Evolutionary conservation across 2,888 invertebrate genomes (phyloP).

Genomic region (Stegana nigrithorax): DNA sequence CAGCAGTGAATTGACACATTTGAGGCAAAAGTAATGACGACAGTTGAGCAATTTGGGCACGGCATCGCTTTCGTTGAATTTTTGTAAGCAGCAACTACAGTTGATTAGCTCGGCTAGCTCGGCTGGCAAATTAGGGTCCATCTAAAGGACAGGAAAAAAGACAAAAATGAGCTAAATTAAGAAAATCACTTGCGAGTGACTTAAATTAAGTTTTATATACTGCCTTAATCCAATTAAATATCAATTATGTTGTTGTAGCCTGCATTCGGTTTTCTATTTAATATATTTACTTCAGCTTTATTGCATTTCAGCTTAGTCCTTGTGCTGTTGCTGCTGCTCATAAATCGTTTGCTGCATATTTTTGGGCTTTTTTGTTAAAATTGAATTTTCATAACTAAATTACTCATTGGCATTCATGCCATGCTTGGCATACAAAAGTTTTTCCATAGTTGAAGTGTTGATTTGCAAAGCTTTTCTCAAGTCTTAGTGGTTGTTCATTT

Average conservation of each 20-base stretch:
- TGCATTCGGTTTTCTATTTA: background rate
- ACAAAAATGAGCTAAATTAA: background rate
- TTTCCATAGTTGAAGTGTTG: no score
- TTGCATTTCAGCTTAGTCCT: no score
- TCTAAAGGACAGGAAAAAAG: conserved; percentile 51
- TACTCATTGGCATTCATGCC: no score
- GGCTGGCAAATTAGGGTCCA: conserved; percentile 74
- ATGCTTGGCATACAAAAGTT: no score
- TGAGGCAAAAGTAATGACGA: conserved; percentile 82
- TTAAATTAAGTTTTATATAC: background rate
- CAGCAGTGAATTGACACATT: conserved; percentile 78
- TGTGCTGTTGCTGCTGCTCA: no score
- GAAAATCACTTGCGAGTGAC: background rate
- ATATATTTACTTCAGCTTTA: no score
- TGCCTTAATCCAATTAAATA: conserved; percentile 1
- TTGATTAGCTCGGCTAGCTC: conserved; percentile 81
- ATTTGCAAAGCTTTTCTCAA: no score
- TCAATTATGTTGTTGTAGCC: background rate
- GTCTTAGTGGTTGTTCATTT: no score
- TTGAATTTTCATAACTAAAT: no score
- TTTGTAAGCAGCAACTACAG: conserved; percentile 81
- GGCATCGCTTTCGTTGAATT: conserved; percentile 80
- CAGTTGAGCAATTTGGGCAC: conserved; percentile 80
- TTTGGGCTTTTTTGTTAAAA: background rate
- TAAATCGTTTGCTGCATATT: background rate